A percentile compares a stretch with the other conserved stretches of the same genome.
Conservation (phyloP, 2,797 vertebrate species). For the Acanthis flammea region DNA sequence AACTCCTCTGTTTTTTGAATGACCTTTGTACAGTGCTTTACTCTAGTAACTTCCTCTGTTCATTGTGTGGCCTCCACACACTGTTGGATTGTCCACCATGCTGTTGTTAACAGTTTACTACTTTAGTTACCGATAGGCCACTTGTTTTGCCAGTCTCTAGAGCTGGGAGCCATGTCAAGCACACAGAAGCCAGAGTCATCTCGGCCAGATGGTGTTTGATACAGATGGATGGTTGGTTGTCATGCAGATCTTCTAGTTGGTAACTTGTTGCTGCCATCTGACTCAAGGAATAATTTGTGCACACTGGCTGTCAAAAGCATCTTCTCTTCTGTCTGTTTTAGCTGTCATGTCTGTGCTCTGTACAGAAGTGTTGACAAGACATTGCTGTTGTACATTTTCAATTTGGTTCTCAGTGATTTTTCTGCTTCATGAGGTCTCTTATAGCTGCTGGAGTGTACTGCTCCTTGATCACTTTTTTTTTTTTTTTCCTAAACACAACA, state of each 20-base stretch:
- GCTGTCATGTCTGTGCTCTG: constrained; percentile 85
- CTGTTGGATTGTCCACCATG: constrained; percentile 60
- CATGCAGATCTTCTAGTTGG: constrained; percentile 82
- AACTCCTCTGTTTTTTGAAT: neutral
- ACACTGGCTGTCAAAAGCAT: constrained; percentile 85
- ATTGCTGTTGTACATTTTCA: constrained; percentile 85
- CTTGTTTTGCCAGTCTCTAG: constrained; percentile 80
- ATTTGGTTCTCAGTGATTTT: constrained; percentile 80
- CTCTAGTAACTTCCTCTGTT: constrained; percentile 5
- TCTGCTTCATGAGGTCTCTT: constrained; percentile 75
- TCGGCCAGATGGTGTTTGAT: constrained; percentile 81
- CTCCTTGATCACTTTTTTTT: constrained; percentile 64
- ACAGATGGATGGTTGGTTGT: constrained; percentile 84
- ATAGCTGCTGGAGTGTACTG: constrained; percentile 71
- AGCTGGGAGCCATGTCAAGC: constrained; percentile 78
- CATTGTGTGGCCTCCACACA: constrained; percentile 29
- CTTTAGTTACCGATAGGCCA: constrained; percentile 74
- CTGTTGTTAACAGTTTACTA: constrained; percentile 73
- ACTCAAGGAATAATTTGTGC: constrained; percentile 84
- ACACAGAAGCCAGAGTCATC: constrained; percentile 81
- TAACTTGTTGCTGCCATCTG: constrained; percentile 86
- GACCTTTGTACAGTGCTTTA: neutral
- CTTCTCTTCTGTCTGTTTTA: constrained; percentile 85
- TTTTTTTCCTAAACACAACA: neutral
- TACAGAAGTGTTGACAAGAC: constrained; percentile 86